A percentile compares a stretch with the other conserved stretches of the same genome.
These are phyloP conservation scores for Morinoia aosen DNA, from an alignment of 2,888 invertebrate species.

Conservation along the genomic window DNA sequence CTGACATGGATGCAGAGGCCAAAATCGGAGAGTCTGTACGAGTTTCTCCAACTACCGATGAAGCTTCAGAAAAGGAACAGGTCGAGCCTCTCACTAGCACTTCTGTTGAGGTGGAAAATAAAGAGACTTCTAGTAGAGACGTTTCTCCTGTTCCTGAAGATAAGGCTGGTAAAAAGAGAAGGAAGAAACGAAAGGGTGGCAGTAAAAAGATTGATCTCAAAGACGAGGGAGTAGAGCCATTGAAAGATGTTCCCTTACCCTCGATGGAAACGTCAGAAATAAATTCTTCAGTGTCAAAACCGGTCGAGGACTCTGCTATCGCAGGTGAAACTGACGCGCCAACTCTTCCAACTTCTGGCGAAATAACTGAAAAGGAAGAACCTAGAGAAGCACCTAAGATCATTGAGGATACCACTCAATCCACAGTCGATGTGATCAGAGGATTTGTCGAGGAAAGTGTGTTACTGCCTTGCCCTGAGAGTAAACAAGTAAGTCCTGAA, in stretches of 20 bases:
- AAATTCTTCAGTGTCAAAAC: neutral
- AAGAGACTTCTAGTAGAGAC: slow-evolving; percentile 1
- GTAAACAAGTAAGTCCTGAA: no score
- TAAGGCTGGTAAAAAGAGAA: neutral
- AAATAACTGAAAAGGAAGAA: neutral
- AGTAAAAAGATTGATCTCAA: neutral
- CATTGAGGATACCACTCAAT: neutral
- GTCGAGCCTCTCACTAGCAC: neutral
- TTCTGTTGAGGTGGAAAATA: neutral
- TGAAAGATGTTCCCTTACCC: neutral
- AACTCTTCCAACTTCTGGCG: neutral
- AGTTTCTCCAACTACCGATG: neutral
- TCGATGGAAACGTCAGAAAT: neutral
- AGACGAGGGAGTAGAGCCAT: neutral
- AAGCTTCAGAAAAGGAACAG: neutral
- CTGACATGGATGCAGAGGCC: neutral
- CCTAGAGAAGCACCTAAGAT: neutral
- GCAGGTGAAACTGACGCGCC: neutral
- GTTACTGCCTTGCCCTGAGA: neutral
- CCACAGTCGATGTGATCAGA: neutral
- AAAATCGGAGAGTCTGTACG: neutral
- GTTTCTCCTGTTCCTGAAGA: neutral
- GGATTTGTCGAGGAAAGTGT: neutral
- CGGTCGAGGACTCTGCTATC: neutral
- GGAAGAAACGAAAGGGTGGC: neutral